Evolutionary conservation across 2,113 vertebrate species (phyloP).

Genomic region (Microtus ochrogaster): DNA sequence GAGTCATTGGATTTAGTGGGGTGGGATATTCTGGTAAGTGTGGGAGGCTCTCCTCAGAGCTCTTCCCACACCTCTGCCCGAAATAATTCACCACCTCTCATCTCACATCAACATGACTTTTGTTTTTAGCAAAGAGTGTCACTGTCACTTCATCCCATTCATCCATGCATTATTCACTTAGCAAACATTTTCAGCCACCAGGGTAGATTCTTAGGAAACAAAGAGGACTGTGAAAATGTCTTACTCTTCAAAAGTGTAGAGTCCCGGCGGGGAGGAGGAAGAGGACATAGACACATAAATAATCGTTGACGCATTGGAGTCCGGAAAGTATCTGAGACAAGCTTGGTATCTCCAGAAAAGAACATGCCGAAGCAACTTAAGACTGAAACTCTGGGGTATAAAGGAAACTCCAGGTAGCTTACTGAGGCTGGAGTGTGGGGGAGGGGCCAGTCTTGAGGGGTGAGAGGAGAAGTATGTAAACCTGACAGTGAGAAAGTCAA

Average conservation of each 20-base stretch:
- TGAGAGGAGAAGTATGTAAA: not conserved
- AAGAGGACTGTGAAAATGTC: not conserved
- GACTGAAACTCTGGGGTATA: not conserved
- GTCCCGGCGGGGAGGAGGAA: not conserved
- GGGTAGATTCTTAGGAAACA: not conserved
- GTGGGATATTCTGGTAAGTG: not conserved
- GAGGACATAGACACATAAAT: not conserved
- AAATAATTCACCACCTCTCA: conserved; percentile 46
- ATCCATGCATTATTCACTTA: conserved; percentile 1
- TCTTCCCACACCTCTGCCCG: conserved; percentile 9
- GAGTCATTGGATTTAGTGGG: conserved; percentile 17
- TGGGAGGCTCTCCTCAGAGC: not conserved
- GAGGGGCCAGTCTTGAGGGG: not conserved
- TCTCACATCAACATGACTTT: not conserved
- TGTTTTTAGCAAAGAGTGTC: conserved; percentile 1
- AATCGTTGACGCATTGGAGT: not conserved
- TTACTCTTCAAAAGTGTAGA: not conserved
- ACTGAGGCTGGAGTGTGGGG: not conserved
- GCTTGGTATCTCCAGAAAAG: not conserved
- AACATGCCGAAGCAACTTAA: not conserved
- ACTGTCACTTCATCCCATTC: not conserved
- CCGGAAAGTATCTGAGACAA: not conserved
- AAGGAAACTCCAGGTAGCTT: not conserved
- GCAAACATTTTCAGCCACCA: not conserved
- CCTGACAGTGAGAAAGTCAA: not conserved